Percentiles rank a stretch among this genome's conserved stretches.
These are phyloP conservation scores for Cosmia pyralina DNA, from an alignment of 2,888 invertebrate species.

Conservation along the genomic window DNA sequence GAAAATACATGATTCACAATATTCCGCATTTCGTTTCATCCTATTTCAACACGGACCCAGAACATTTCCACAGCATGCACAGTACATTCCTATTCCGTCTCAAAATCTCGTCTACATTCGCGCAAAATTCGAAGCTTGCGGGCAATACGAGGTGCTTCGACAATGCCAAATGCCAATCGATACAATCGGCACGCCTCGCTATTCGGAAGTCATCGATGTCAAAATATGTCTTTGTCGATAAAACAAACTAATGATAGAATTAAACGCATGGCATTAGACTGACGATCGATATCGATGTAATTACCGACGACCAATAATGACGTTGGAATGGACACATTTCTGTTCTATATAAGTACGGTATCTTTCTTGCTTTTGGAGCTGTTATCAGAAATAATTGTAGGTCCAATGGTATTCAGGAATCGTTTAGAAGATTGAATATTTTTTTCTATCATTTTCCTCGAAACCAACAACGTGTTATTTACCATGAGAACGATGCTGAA, in stretches of 20 bases:
- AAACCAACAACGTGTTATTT: slow-evolving; percentile 17
- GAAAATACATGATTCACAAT: background rate
- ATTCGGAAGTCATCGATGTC: slow-evolving; percentile 60
- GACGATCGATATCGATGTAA: slow-evolving; percentile 39
- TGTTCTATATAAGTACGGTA: slow-evolving; percentile 18
- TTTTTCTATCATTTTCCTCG: slow-evolving; percentile 26
- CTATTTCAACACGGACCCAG: slow-evolving; percentile 21
- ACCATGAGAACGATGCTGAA: slow-evolving; percentile 19
- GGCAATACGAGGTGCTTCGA: slow-evolving; percentile 45
- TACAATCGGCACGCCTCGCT: slow-evolving; percentile 57
- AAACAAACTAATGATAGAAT: slow-evolving; percentile 42
- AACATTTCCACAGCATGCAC: slow-evolving; percentile 13
- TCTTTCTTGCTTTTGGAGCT: slow-evolving; percentile 9
- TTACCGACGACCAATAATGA: slow-evolving; percentile 48
- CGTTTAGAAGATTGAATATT: slow-evolving; percentile 34
- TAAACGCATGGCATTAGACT: slow-evolving; percentile 38
- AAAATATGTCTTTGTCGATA: slow-evolving; percentile 57
- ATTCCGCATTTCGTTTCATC: background rate
- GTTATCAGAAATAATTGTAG: slow-evolving; percentile 24
- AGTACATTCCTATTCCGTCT: slow-evolving; percentile 39
- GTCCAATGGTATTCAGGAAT: slow-evolving; percentile 27
- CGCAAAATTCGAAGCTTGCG: slow-evolving; percentile 51
- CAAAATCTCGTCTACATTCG: slow-evolving; percentile 55
- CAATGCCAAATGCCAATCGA: slow-evolving; percentile 50
- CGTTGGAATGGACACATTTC: slow-evolving; percentile 31